Percentiles rank a stretch among this genome's conserved stretches.
Conservation (phyloP, 2,797 vertebrate genomes). For the Eulemur rubriventer region DNA sequence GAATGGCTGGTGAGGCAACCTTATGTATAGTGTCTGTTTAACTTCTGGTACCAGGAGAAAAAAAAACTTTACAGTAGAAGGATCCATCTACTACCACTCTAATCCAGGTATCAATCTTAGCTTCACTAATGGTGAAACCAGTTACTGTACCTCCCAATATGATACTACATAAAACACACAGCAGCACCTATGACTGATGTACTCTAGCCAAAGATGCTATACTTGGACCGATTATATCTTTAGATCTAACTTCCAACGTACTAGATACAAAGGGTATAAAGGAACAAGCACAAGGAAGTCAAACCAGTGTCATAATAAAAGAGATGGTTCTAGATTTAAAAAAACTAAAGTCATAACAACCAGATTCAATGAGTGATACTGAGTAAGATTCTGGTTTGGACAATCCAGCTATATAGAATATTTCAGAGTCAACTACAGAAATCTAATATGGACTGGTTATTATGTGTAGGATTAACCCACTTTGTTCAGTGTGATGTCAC, state of each 20-base stretch:
- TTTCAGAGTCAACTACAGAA: neutral
- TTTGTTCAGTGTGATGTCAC: constrained; percentile 7
- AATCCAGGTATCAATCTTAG: neutral
- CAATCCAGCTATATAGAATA: neutral
- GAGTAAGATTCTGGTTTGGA: neutral
- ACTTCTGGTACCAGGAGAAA: neutral
- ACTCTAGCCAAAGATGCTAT: neutral
- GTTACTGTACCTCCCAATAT: neutral
- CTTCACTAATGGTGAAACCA: neutral
- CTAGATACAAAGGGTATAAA: neutral
- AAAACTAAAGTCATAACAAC: neutral
- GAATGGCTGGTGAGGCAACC: neutral
- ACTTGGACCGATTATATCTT: neutral
- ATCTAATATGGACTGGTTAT: neutral
- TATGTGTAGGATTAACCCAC: neutral
- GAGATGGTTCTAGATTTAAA: neutral
- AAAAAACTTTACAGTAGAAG: neutral
- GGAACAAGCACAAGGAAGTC: neutral
- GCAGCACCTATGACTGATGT: neutral
- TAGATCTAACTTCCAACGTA: neutral
- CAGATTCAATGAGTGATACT: neutral
- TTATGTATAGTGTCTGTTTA: neutral
- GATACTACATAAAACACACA: neutral
- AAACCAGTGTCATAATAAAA: neutral
- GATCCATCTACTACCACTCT: neutral